phyloP scores from a whole-genome alignment of 2,113 vertebrate genomes.

The Struthio camelus region DNA sequence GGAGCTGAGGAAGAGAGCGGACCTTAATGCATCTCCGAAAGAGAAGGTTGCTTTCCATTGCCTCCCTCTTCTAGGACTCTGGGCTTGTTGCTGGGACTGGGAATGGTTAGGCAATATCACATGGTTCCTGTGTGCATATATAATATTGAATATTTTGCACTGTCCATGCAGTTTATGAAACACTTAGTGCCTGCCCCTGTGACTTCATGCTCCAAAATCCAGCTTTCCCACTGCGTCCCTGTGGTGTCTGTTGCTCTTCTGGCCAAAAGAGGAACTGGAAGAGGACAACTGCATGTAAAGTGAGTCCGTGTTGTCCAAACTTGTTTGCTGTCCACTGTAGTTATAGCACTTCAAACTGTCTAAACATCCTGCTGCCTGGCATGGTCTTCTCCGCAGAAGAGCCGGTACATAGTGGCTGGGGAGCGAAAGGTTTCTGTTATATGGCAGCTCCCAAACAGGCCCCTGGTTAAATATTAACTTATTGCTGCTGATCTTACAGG shows the following conservation, averaged over 20 bases:
- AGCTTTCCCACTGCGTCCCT: background rate
- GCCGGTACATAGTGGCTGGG: background rate
- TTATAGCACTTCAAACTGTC: background rate
- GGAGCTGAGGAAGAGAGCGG: background rate
- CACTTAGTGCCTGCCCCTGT: background rate
- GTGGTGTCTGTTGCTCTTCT: background rate
- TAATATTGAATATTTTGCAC: background rate
- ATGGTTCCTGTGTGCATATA: rapidly evolving
- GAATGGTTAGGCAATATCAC: background rate
- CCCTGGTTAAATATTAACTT: background rate
- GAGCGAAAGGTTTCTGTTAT: background rate
- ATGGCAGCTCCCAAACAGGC: background rate
- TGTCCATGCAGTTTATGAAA: background rate
- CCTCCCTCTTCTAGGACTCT: background rate
- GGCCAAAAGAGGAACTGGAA: background rate
- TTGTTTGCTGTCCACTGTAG: background rate
- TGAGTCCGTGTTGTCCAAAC: background rate
- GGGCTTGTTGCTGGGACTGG: background rate
- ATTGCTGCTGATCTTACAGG: background rate
- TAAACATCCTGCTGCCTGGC: background rate
- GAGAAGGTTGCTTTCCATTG: background rate
- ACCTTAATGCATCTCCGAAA: background rate
- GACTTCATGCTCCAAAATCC: background rate
- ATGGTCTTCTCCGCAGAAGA: rapidly evolving
- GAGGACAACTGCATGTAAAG: background rate